Percentiles rank a stretch among this genome's conserved stretches.
These are phyloP conservation scores for Salticus scenicus DNA, from an alignment of 2,888 invertebrate genomes.

Conservation along the genomic window DNA sequence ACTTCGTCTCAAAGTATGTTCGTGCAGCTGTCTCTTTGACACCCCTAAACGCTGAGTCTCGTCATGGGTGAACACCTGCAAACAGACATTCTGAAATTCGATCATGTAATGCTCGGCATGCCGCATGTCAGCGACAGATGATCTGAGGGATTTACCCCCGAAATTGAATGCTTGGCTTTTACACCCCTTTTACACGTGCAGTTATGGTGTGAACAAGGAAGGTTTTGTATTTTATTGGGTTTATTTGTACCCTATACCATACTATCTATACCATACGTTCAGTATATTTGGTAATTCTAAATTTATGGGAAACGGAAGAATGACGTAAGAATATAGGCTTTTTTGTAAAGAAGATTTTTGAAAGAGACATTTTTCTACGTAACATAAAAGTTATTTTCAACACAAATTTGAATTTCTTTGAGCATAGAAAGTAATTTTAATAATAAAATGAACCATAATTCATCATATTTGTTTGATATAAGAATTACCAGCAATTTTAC, in stretches of 20 bases:
- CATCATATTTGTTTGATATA: too few relatives aligned
- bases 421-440: too few relatives aligned
- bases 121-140: slow-evolving; percentile 42
- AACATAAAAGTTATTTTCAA: too few relatives aligned
- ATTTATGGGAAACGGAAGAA: too few relatives aligned
- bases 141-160: neutral
- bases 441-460: too few relatives aligned
- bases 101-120: slow-evolving; percentile 31
- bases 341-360: too few relatives aligned
- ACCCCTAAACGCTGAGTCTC: slow-evolving; percentile 6
- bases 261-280: too few relatives aligned
- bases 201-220: neutral
- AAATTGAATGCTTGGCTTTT: neutral
- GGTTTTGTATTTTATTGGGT: neutral
- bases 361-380: too few relatives aligned
- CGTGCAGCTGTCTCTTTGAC: slow-evolving; percentile 31
- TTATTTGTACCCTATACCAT: neutral
- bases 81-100: slow-evolving; percentile 24
- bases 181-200: slow-evolving; percentile 21
- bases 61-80: slow-evolving; percentile 54
- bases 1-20: neutral
- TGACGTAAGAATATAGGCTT: too few relatives aligned
- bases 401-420: too few relatives aligned
- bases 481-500: too few relatives aligned
- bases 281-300: too few relatives aligned